A percentile compares a stretch with the other conserved stretches of the same genome.
Conservation (phyloP, 2,888 invertebrate genomes). For the Polymixis lichenea region DNA sequence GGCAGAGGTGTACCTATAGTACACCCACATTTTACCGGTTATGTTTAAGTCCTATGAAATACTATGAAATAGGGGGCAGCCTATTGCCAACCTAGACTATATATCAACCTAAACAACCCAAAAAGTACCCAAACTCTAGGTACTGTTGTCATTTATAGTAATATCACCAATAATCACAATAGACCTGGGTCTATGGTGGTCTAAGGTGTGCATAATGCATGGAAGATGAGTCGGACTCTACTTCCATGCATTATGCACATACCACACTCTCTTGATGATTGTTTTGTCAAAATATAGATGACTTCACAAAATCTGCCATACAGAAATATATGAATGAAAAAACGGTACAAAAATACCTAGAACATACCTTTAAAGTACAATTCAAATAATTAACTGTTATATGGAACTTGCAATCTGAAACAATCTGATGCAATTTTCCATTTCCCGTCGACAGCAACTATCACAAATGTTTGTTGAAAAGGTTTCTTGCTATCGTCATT, state of each 20-base stretch:
- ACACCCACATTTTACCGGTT: too few species aligned
- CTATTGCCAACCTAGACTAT: too few species aligned
- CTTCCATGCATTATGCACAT: background rate
- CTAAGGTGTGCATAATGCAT: too few species aligned
- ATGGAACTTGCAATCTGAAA: conserved; percentile 94
- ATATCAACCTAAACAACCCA: too few species aligned
- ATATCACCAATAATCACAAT: background rate
- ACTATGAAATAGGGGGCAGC: too few species aligned
- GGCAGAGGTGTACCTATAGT: too few species aligned
- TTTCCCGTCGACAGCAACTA: conserved; percentile 96
- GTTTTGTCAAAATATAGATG: background rate
- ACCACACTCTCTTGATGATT: background rate
- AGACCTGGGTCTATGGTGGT: background rate
- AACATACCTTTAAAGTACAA: conserved; percentile 20
- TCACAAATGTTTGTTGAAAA: conserved; percentile 96
- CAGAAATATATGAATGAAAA: background rate
- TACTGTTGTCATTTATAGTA: background rate
- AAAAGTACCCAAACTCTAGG: background rate
- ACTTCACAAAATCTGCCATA: too few species aligned
- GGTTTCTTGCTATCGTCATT: conserved; percentile 90
- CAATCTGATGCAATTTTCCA: conserved; percentile 98
- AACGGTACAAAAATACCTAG: background rate
- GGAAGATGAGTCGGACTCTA: background rate
- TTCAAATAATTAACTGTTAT: conserved; percentile 69
- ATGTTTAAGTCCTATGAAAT: too few species aligned